phyloP scores from a whole-genome alignment of 2,797 vertebrate genomes.

The Esox lucius region DNA sequence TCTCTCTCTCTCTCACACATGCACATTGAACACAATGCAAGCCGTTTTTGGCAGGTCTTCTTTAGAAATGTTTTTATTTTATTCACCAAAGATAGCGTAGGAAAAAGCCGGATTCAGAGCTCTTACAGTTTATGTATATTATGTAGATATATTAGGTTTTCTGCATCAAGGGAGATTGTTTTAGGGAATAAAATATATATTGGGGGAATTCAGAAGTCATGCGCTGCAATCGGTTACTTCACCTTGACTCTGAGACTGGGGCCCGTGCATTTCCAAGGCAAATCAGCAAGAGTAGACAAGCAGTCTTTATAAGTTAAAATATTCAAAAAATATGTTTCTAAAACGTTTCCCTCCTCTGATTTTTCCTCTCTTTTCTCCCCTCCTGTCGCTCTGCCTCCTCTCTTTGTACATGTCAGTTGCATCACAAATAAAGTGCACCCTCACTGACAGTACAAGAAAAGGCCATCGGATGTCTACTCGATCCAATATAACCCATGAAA shows the following conservation, averaged over 20 bases:
- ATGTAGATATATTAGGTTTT: constrained; percentile 21
- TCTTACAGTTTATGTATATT: no score
- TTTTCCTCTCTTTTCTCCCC: background rate
- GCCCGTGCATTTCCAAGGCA: background rate
- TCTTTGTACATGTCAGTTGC: constrained; percentile 10
- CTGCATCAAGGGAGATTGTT: constrained; percentile 25
- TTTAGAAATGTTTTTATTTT: background rate
- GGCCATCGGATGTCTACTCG: constrained; percentile 49
- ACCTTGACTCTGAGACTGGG: background rate
- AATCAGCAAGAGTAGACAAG: background rate
- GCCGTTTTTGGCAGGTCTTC: background rate
- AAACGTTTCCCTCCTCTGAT: background rate
- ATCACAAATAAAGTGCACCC: constrained; percentile 42
- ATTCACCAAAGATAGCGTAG: constrained; percentile 8
- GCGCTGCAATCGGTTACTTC: background rate
- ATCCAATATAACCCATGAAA: constrained; percentile 68
- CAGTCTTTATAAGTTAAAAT: background rate
- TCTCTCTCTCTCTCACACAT: background rate
- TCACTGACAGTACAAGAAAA: constrained; percentile 57
- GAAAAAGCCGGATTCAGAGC: constrained; percentile 11
- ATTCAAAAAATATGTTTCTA: background rate
- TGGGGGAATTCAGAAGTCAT: background rate
- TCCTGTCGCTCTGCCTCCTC: background rate
- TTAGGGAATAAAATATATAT: background rate
- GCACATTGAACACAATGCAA: background rate